Evolutionary conservation across 2,113 vertebrate species (phyloP), one percentile per base, ranked within the genome.

Genomic region (Myrmecophaga tridactyla): DNA sequence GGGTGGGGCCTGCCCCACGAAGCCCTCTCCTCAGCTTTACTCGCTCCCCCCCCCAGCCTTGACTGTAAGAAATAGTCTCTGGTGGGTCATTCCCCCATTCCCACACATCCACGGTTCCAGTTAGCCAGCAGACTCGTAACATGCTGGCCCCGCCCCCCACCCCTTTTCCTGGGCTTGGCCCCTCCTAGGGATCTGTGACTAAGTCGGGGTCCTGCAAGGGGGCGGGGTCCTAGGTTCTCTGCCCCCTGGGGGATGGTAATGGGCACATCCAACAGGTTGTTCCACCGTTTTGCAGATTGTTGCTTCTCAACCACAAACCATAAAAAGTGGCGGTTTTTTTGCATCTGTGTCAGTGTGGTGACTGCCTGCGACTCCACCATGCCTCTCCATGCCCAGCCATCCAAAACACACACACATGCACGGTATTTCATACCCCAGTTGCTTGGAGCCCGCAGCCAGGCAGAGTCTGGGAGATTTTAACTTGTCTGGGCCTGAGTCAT

Each of bases 281-380:
- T 58, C 81, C 43, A 34, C 43, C n/a, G 0, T 90, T 87, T 69
- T 58, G 34, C 77, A n/a, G 89, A 80, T 82, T 86, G 92, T 97
- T 97, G 86, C 94, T 96, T 97, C 92, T 94, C 90, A 96, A 97
- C 86, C 86, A 96, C 93, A 85, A 77, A 95, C 65, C 96, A 78
- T 97, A 97, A 97, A 96, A 97, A 97, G 94, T 86, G 36, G 87
- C 90, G 1, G 34, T 20, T 82, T 86, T 51, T 97, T 97, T 97
- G 84, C 97, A 82, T 86, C 96, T 95, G 85, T 97, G 96, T 97
- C 94, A 65, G 93, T 21, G 81, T 98, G 95, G 95, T 97, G 53
- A 95, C 82, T 97, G 88, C 94, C 72, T 94, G 81, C 58, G 94
- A 82, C 92, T 88, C 60, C n/a, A 34, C 62, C 78, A 3, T 1